A percentile compares a stretch with the other conserved stretches of the same genome.
phyloP scores from a whole-genome alignment of 1,140 invertebrate species.

The Schlechtendalia chinensis region DNA sequence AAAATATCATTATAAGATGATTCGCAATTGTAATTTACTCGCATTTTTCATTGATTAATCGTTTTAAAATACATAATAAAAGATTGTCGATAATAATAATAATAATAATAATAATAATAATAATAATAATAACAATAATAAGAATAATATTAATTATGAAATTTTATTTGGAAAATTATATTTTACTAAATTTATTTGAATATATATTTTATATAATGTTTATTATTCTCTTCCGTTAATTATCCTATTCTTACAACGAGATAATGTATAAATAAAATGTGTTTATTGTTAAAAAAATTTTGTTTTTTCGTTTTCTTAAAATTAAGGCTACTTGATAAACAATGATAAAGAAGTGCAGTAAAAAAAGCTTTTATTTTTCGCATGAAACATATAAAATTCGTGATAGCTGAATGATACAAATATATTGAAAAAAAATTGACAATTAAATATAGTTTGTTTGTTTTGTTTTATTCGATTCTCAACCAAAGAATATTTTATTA shows the following conservation, averaged over 20 bases:
- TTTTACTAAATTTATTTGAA: not conserved
- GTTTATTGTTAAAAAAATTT: not conserved
- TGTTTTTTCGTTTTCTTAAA: not conserved
- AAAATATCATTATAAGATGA: not conserved
- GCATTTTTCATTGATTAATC: not conserved
- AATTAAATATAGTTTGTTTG: not conserved
- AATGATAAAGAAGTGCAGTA: conserved; percentile 26
- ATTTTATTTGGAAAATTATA: conserved; percentile 12
- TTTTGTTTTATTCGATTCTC: not conserved
- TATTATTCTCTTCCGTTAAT: too few species aligned
- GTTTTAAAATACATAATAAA: conserved; percentile 20
- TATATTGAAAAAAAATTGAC: not conserved
- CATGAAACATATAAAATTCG: conserved; percentile 20
- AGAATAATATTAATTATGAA: conserved; percentile 6
- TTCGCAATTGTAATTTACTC: not conserved
- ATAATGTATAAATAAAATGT: not conserved
- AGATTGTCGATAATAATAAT: conserved; percentile 35
- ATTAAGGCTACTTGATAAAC: conserved; percentile 15
- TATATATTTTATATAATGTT: not conserved
- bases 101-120: conserved; percentile 3
- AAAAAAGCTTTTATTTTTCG: conserved; percentile 27
- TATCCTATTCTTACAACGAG: not conserved
- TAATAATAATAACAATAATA: conserved; percentile 5
- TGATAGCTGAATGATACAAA: not conserved
- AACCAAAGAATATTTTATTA: not conserved